Percentiles rank a stretch among this genome's conserved stretches.
Conservation (phyloP, 64 coral and sea anemone species). For the Pocillopora damicornis region DNA sequence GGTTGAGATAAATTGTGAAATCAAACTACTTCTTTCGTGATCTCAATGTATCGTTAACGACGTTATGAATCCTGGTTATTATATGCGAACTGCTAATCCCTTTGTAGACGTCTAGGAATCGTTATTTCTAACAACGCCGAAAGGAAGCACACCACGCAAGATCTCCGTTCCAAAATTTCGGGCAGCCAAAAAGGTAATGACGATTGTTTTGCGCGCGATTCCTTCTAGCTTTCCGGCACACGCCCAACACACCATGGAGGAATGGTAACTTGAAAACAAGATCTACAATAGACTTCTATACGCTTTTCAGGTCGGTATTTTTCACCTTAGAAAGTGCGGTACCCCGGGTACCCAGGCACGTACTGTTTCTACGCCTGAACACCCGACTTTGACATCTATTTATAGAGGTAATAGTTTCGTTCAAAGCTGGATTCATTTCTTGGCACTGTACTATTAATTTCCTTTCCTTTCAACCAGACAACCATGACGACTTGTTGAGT, state of each 20-base stretch:
- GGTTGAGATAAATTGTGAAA: neutral
- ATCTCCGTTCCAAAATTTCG: neutral
- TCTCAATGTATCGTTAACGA: neutral
- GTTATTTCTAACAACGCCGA: neutral
- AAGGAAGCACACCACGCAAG: neutral
- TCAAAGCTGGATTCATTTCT: neutral
- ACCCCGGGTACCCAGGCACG: too few species aligned
- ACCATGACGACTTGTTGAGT: neutral
- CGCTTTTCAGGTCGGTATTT: too few species aligned
- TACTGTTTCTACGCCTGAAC: neutral
- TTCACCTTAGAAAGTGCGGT: too few species aligned
- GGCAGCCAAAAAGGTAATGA: neutral
- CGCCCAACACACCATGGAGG: neutral
- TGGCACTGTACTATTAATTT: neutral
- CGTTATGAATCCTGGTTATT: neutral
- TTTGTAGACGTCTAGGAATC: neutral
- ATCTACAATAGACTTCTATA: neutral
- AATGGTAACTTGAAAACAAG: neutral
- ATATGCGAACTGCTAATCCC: conserved; percentile 22
- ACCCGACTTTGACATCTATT: neutral
- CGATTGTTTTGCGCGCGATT: neutral
- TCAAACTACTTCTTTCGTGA: conserved; percentile 2
- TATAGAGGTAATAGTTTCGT: neutral
- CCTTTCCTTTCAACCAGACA: neutral
- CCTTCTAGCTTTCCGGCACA: neutral